phyloP scores from a whole-genome alignment of 2,797 vertebrate genomes.

The Falco columbarius region DNA sequence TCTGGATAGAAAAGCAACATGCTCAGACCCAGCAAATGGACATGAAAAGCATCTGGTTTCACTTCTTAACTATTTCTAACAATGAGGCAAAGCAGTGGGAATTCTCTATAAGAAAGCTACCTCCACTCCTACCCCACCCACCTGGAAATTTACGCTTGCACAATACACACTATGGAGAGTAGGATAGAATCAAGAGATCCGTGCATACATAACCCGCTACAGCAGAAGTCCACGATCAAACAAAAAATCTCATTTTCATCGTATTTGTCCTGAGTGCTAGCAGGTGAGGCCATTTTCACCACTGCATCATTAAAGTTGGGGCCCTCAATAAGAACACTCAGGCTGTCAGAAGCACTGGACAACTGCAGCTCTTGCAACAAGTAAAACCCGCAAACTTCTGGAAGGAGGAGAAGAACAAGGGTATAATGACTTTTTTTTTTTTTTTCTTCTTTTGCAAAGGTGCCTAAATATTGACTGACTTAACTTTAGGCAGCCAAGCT shows the following conservation, averaged over 20 bases:
- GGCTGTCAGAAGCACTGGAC: background rate
- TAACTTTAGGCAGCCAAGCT: background rate
- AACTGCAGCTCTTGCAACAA: background rate
- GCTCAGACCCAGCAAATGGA: background rate
- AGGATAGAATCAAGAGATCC: background rate
- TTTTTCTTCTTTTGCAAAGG: background rate
- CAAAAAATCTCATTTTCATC: background rate
- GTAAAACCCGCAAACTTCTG: background rate
- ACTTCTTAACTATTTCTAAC: background rate
- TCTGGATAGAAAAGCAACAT: background rate
- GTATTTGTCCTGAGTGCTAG: background rate
- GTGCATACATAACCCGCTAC: background rate
- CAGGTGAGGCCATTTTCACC: background rate
- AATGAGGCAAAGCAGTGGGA: background rate
- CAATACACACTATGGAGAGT: background rate
- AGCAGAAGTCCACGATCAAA: background rate
- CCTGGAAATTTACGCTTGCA: background rate
- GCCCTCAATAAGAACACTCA: background rate
- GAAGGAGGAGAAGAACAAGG: background rate
- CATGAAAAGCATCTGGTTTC: background rate
- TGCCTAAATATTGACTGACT: background rate
- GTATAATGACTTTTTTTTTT: background rate
- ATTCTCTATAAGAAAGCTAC: background rate
- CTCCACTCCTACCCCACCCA: background rate
- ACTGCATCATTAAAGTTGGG: fast-evolving